These are phyloP conservation scores for Odontamblyopus lacepedii DNA, from an alignment of 2,797 vertebrate genomes.

Conservation along the genomic window DNA sequence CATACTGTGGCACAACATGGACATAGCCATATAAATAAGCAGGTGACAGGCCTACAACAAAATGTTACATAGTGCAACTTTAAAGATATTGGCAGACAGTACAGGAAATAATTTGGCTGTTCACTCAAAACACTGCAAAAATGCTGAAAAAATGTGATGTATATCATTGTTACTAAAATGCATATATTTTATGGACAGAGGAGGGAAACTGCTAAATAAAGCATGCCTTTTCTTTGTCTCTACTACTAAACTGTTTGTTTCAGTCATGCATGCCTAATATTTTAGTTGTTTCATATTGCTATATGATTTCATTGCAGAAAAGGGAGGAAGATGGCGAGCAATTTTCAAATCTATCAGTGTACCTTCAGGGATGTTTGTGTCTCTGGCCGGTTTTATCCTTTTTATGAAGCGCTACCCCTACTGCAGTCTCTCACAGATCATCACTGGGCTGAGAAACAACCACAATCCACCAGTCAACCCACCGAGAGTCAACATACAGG, in stretches of 20 bases:
- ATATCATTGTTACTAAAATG: no score
- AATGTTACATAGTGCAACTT: no score
- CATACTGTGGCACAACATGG: no score
- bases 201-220: no score
- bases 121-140: no score
- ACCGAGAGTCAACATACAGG: slow-evolving; percentile 67
- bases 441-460: slow-evolving; percentile 51
- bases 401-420: slow-evolving; percentile 71
- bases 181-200: no score
- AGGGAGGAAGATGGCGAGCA: slow-evolving; percentile 56
- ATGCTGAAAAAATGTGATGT: no score
- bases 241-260: neutral
- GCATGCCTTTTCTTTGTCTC: no score
- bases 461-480: slow-evolving; percentile 46
- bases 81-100: no score
- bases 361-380: slow-evolving; percentile 70
- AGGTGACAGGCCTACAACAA: no score
- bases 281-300: neutral
- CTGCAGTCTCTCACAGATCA: slow-evolving; percentile 65
- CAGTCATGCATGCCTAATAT: neutral
- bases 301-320: slow-evolving; percentile 41
- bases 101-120: no score
- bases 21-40: no score
- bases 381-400: slow-evolving; percentile 68
- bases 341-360: slow-evolving; percentile 69